Percentiles rank a stretch among this genome's conserved stretches.
These are phyloP conservation scores for Rhopilema esculentum DNA, from an alignment of 30 jellyfish, hydroid and myxozoan species.

Conservation along the genomic window DNA sequence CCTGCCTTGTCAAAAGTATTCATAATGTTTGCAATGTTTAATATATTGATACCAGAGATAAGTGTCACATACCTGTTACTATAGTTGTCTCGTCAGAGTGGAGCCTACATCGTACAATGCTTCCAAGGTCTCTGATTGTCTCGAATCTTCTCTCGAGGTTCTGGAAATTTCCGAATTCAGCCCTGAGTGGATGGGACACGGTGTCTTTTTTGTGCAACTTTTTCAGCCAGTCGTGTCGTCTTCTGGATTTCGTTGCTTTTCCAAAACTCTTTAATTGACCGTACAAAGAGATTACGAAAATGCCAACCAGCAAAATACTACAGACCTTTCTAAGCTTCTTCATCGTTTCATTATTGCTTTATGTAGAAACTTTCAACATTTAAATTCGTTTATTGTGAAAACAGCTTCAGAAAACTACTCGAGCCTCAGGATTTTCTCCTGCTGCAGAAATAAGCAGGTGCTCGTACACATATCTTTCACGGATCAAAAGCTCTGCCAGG, in stretches of 20 bases:
- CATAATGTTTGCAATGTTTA: background rate
- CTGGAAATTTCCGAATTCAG: constrained; percentile 4
- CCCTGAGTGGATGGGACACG: background rate
- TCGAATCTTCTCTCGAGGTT: constrained; percentile 67
- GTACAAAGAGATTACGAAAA: background rate
- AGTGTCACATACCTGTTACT: constrained; percentile 35
- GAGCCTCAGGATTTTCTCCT: background rate
- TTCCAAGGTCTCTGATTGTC: constrained; percentile 80
- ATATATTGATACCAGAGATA: background rate
- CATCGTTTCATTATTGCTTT: constrained; percentile 17
- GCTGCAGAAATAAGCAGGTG: constrained; percentile 24
- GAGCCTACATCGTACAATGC: constrained; percentile 66
- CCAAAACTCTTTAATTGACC: background rate
- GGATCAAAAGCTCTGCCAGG: constrained; percentile 27
- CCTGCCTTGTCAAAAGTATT: no score
- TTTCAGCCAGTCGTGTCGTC: background rate
- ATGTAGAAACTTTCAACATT: background rate
- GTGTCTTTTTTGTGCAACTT: constrained; percentile 3
- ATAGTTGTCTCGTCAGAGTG: constrained; percentile 45
- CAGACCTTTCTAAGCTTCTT: background rate
- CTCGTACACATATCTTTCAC: constrained; percentile 28
- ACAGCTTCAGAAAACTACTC: background rate
- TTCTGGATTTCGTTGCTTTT: background rate
- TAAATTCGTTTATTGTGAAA: background rate
- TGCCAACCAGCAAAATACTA: background rate